Conservation (phyloP, 2,888 invertebrate genomes). For the Corythucha ciliata region DNA sequence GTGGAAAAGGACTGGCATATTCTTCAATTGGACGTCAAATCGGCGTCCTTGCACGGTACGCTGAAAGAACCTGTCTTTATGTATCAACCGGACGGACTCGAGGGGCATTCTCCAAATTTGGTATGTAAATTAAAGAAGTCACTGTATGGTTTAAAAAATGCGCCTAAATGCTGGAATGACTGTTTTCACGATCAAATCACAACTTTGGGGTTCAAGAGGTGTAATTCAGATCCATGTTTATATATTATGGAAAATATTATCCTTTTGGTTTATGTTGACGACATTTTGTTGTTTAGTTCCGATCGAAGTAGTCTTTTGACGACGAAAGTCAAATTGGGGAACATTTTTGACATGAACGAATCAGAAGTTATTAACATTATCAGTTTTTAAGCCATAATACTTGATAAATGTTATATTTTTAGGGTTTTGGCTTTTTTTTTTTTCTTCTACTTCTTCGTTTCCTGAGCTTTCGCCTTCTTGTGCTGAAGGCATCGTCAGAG, state of each 20-base stretch:
- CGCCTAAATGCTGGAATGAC: slow-evolving; percentile 18
- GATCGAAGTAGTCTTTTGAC: too few species aligned
- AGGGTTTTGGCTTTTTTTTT: too few species aligned
- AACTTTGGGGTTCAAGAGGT: slow-evolving; percentile 1
- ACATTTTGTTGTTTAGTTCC: too few species aligned
- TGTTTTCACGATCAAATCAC: slow-evolving; percentile 10
- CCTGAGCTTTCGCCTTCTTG: too few species aligned
- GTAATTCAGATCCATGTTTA: slow-evolving; percentile 14
- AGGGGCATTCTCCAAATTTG: not conserved
- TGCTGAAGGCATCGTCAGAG: too few species aligned
- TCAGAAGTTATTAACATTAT: not conserved
- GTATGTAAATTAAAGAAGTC: slow-evolving; percentile 18
- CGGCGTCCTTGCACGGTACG: slow-evolving; percentile 11
- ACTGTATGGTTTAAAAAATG: slow-evolving; percentile 17
- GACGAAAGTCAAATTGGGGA: too few species aligned
- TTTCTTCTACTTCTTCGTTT: too few species aligned
- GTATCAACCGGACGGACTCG: slow-evolving; percentile 12
- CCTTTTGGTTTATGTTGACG: slow-evolving; percentile 19
- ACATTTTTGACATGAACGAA: slow-evolving; percentile 8
- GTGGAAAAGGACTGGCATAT: slow-evolving; percentile 14
- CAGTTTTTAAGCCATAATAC: too few species aligned
- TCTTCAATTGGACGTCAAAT: slow-evolving; percentile 14
- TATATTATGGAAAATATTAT: slow-evolving; percentile 10
- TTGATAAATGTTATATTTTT: too few species aligned
- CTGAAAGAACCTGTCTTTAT: slow-evolving; percentile 14